Conservation (phyloP, 2,888 invertebrate species). For the Caenorhabditis angaria region DNA sequence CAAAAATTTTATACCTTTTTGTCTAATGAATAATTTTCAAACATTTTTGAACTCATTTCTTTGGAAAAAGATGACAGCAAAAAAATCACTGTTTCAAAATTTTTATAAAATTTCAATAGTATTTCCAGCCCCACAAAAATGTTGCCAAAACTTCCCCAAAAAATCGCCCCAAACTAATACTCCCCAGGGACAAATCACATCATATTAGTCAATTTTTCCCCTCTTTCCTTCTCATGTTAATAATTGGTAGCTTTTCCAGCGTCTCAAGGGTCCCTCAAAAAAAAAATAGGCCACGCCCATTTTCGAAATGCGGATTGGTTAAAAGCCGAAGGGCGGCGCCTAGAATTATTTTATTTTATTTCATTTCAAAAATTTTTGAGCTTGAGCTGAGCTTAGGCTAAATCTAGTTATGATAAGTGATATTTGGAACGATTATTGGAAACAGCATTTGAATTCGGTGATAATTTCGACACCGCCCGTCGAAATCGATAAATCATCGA, state of each 20-base stretch:
- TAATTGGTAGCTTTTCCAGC: slow-evolving; percentile 20
- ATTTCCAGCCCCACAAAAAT: not conserved
- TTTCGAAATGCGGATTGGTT: slow-evolving; percentile 6
- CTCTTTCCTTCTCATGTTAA: slow-evolving; percentile 21
- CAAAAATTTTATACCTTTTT: no score
- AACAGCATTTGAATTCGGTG: slow-evolving; percentile 32
- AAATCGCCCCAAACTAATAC: slow-evolving; percentile 71
- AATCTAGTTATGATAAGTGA: slow-evolving; percentile 35
- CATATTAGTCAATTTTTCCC: slow-evolving; percentile 23
- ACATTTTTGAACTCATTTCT: not conserved
- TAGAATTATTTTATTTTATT: not conserved
- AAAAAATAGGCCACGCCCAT: slow-evolving; percentile 9
- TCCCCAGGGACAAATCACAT: slow-evolving; percentile 40
- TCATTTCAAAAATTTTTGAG: not conserved
- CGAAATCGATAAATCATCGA: slow-evolving; percentile 28
- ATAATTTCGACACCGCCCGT: slow-evolving; percentile 3
- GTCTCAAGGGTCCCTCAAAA: slow-evolving; percentile 12
- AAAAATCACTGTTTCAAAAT: no score
- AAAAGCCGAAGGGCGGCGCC: not conserved
- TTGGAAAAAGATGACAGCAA: slow-evolving; percentile 7
- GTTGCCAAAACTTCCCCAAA: slow-evolving; percentile 49
- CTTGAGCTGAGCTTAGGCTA: slow-evolving; percentile 2
- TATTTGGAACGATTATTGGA: slow-evolving; percentile 57
- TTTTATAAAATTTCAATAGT: not conserved
- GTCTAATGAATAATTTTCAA: not conserved